Percentiles rank a stretch among this genome's conserved stretches.
Evolutionary conservation across 2,113 vertebrate genomes (phyloP).

Genomic region (cat (Felis catus)): F.catus_Fca126_mat1.0 CM031419.1:50380501-50381000

Average conservation of each 20-base stretch:
- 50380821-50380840: not conserved
- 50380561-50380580: not conserved
- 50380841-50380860: not conserved
- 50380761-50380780: not conserved
- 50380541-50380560: not conserved
- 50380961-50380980: not conserved
- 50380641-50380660: not conserved
- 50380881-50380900: not conserved
- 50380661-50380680: not conserved
- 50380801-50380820: not conserved
- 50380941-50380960: not conserved
- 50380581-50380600: not conserved
- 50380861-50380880: constrained; percentile 1
- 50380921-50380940: not conserved
- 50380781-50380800: not conserved
- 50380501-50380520: not conserved
- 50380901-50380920: not conserved
- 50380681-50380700: not conserved
- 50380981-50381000: not conserved
- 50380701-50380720: not conserved
- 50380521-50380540: not conserved
- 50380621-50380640: not conserved
- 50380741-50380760: not conserved
- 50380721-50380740: not conserved
- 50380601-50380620: not conserved